Evolutionary conservation across 2,888 invertebrate species (phyloP), one percentile per base, ranked within the genome.

Genomic region (Ligdia adustata): DNA sequence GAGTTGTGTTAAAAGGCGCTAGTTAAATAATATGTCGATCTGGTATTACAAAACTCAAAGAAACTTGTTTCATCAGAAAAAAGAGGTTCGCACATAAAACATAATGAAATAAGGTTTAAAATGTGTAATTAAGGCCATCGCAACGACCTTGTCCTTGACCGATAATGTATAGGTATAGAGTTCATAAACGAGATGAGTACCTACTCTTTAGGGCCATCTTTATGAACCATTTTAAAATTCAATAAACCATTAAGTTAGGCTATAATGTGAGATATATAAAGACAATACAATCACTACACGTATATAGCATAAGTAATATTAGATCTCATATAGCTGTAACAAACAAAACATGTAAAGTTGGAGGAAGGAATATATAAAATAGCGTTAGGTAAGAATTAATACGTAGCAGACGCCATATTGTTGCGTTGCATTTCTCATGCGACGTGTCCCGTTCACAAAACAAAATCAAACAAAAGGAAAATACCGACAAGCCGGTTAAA

Each of bases 401-500:
- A 69, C 69, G 72, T 69, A 74, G 80, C 67, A 66, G 76, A 71
- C 82, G 85, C 85, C 86, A 86, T 88, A 85, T 82, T 87, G 83
- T 87, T 84, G 76, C 80, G 79, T 83, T 86, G 83, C 86, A 88
- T 87, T 88, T 85, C 88, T 83, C 89, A 82, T 86, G 85, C 87
- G 77, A 86, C n/a, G n/a, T 88, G 85, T 86, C 82, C 84, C 84
- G 84, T 82, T 84, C 77, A 78, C 78, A 73, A 80, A 87, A 85
- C 82, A 84, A 88, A 88, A 88, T 88, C 80, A 83, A 85, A 79
- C 82, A 87, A 84, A 86, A 86, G 78, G 76, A 82, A 84, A 86
- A 85, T 80, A 83, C 86, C 82, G 85, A 82, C 86, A 82, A 87
- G 83, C 87, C 85, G 87, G 87, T 87, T 86, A 82, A 86, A 87